Evolutionary conservation across 2,797 vertebrate genomes (phyloP).

Genomic region (Peromyscus nudipes): DNA sequence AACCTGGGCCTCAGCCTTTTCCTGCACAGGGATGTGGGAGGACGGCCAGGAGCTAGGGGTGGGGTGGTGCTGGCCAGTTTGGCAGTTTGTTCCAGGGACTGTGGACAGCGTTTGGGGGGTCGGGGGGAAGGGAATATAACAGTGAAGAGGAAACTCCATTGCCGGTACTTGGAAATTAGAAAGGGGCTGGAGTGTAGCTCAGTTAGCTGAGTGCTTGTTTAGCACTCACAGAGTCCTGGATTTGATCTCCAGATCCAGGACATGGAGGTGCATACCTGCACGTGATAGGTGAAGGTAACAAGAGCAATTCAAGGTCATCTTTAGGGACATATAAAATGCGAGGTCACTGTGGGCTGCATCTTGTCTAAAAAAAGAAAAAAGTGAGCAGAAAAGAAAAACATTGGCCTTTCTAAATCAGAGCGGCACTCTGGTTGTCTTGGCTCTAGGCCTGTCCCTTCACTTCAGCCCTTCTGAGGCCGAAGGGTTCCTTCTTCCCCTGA

Average conservation of each 20-base stretch:
- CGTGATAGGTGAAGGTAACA: background rate
- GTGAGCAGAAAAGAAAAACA: background rate
- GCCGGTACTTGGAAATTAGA: background rate
- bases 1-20: conserved; percentile 8
- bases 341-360: background rate
- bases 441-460: conserved; percentile 28
- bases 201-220: background rate
- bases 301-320: background rate
- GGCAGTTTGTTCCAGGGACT: background rate
- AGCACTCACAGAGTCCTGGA: background rate
- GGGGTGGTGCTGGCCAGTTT: background rate
- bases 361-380: background rate
- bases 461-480: conserved; percentile 1
- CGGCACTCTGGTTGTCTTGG: background rate
- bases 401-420: background rate
- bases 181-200: background rate
- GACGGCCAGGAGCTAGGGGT: background rate
- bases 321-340: no score
- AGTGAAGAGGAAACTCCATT: background rate
- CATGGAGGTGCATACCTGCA: background rate
- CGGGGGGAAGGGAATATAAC: background rate
- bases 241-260: background rate
- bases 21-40: conserved; percentile 16
- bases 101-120: background rate
- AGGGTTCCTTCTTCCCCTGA: no score